These are phyloP conservation scores for Ditylenchus weischeri DNA, from an alignment of 2,888 invertebrate species.

Conservation along the genomic window DNA sequence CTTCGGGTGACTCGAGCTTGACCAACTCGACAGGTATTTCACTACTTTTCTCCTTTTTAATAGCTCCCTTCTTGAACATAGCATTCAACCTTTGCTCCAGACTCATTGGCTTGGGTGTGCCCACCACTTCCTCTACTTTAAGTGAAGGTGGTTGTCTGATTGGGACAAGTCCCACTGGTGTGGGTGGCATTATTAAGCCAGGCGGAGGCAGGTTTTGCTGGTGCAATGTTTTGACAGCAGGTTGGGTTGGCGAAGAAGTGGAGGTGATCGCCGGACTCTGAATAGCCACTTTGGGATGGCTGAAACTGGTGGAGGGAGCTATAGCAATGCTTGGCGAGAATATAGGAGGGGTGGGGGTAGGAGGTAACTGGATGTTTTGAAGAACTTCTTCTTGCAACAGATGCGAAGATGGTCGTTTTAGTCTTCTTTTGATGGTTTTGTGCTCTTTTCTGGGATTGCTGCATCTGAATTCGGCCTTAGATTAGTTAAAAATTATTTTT, in stretches of 20 bases:
- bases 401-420: too few species aligned
- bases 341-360: not conserved
- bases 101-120: not conserved
- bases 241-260: not conserved
- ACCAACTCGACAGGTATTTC: too few species aligned
- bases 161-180: not conserved
- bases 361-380: conserved; percentile 2
- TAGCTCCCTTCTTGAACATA: not conserved
- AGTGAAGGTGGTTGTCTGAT: too few species aligned
- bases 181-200: not conserved
- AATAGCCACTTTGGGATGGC: not conserved
- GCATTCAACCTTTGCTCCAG: conserved; percentile 2
- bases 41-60: too few species aligned
- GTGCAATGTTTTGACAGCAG: not conserved
- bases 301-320: not conserved
- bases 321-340: not conserved
- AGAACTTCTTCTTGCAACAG: too few species aligned
- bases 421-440: too few species aligned
- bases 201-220: not conserved
- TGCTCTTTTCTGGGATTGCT: too few species aligned
- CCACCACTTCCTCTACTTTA: too few species aligned
- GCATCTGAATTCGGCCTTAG: too few species aligned
- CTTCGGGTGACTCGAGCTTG: too few species aligned
- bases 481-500: too few species aligned
- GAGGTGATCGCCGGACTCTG: conserved; percentile 9